Conservation (phyloP, 92 coral and sea anemone genomes). For the Actinostola sp. region DNA sequence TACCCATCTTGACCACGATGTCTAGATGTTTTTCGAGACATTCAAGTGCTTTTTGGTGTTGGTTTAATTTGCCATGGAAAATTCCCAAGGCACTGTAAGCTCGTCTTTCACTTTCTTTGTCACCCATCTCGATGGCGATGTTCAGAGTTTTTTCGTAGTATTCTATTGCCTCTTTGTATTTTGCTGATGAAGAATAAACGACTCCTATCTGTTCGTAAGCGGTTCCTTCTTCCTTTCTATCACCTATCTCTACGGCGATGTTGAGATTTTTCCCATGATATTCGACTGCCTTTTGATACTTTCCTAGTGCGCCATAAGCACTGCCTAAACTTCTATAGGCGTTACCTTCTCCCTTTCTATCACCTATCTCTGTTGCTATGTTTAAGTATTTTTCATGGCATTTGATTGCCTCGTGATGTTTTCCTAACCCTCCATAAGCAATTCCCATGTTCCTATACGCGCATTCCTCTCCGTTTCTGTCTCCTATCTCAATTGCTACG, state of each 20-base stretch:
- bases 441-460: background rate
- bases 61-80: background rate
- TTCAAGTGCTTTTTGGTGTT: background rate
- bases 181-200: background rate
- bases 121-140: constrained; percentile 12
- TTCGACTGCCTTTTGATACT: constrained; percentile 1
- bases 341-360: background rate
- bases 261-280: background rate
- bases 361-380: background rate
- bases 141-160: background rate
- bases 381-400: constrained; percentile 2
- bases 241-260: background rate
- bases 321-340: background rate
- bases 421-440: background rate
- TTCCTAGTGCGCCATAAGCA: background rate
- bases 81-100: background rate
- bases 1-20: constrained; percentile 1
- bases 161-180: constrained; percentile 17
- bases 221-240: background rate
- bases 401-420: background rate
- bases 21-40: background rate
- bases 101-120: constrained; percentile 4
- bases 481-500: background rate
- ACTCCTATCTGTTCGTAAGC: background rate
- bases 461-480: background rate